A percentile compares a stretch with the other conserved stretches of the same genome.
phyloP scores from a whole-genome alignment of 2,113 vertebrate genomes.

The Brevimyrus niger region DNA sequence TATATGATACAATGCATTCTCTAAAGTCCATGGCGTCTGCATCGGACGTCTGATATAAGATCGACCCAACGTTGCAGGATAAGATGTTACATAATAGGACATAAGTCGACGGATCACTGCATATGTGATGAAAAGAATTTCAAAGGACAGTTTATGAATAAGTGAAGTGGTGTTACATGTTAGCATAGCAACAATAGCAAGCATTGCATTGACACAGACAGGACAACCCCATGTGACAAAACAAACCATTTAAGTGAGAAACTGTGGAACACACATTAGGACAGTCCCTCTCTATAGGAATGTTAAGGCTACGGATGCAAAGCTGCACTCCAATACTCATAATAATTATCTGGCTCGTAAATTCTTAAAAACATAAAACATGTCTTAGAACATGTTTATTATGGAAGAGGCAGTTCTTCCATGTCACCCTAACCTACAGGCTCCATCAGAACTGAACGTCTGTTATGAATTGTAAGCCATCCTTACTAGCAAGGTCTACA shows the following conservation, averaged over 20 bases:
- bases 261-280: not conserved
- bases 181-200: not conserved
- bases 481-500: constrained; percentile 67
- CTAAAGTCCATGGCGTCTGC: not conserved
- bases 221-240: not conserved
- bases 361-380: constrained; percentile 36
- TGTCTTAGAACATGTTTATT: constrained; percentile 38
- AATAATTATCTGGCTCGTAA: constrained; percentile 26
- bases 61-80: not conserved
- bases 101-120: not conserved
- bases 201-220: not conserved
- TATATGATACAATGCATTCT: not conserved
- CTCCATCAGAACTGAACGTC: constrained; percentile 33
- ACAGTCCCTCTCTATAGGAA: not conserved
- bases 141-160: constrained; percentile 12
- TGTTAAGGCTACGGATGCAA: constrained; percentile 10
- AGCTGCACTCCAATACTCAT: constrained; percentile 5
- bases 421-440: constrained; percentile 25
- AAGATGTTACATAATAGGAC: not conserved
- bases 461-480: constrained; percentile 41
- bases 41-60: not conserved
- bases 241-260: not conserved
- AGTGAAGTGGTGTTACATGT: not conserved
- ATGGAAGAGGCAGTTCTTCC: constrained; percentile 25
- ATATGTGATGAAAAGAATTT: constrained; percentile 21